Evolutionary conservation across 2,113 vertebrate species (phyloP).

Genomic region (Hirundichthys speculiger): DNA sequence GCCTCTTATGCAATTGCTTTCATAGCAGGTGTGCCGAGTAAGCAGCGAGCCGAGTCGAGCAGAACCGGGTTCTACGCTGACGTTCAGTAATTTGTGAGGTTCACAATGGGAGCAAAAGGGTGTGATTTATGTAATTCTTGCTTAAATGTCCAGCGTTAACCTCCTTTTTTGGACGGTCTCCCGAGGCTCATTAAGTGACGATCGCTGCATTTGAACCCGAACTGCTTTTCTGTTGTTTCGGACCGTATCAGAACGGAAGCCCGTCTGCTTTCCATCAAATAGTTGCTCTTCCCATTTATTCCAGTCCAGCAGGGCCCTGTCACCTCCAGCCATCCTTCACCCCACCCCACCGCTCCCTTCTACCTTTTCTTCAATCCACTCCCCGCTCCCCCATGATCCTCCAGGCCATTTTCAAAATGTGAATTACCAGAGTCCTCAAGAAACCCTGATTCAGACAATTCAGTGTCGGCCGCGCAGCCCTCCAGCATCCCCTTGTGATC

Average conservation of each 20-base stretch:
- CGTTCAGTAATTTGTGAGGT: constrained; percentile 29
- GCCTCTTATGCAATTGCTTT: constrained; percentile 30
- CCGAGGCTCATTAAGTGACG: constrained; percentile 52
- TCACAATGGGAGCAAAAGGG: constrained; percentile 23
- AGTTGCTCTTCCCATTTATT: too few relatives aligned
- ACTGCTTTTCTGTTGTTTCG: constrained; percentile 15
- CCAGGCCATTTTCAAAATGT: constrained; percentile 56
- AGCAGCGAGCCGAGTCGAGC: constrained; percentile 38
- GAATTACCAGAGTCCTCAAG: constrained; percentile 71
- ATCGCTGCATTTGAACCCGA: background rate
- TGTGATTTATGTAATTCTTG: constrained; percentile 42
- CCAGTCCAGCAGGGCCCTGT: too few relatives aligned
- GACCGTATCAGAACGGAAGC: constrained; percentile 18
- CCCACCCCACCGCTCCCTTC: background rate
- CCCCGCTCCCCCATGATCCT: constrained; percentile 6
- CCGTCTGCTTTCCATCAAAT: background rate
- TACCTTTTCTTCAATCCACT: constrained; percentile 7
- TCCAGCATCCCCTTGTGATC: constrained; percentile 40
- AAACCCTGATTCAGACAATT: constrained; percentile 66
- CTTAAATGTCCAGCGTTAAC: constrained; percentile 54
- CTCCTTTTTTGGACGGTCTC: constrained; percentile 37
- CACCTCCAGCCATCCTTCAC: background rate
- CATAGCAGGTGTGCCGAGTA: constrained; percentile 35
- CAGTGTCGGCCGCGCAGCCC: constrained; percentile 39
- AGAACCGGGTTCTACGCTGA: constrained; percentile 5